These are phyloP conservation scores for Ictalurus punctatus DNA, from an alignment of 2,113 vertebrate genomes.

Conservation along the genomic window DNA sequence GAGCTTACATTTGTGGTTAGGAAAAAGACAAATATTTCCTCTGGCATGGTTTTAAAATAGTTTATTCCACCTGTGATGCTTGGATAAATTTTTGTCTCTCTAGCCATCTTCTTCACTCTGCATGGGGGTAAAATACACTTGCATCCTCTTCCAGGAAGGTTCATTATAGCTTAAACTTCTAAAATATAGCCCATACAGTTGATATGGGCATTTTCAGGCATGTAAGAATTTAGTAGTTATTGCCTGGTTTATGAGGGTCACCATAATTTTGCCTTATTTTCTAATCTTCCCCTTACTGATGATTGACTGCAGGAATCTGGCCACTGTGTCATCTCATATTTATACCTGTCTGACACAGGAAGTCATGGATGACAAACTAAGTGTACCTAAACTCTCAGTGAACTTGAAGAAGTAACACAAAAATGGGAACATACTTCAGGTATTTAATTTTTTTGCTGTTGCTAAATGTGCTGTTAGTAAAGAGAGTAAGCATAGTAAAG, in stretches of 20 bases:
- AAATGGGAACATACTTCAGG: not conserved
- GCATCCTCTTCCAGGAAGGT: not conserved
- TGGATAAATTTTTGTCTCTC: not conserved
- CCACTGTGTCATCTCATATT: not conserved
- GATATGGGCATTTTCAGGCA: not conserved
- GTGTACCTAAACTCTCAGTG: not conserved
- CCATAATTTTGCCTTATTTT: not conserved
- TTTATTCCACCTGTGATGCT: not conserved
- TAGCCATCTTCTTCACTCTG: not conserved
- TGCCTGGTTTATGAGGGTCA: not conserved
- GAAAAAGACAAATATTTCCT: not conserved
- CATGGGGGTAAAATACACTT: not conserved
- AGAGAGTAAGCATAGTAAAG: not conserved
- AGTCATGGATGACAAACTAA: not conserved
- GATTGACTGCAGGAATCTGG: not conserved
- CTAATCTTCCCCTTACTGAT: not conserved
- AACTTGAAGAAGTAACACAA: not conserved
- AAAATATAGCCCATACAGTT: not conserved
- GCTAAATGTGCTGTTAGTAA: not conserved
- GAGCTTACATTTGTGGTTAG: not conserved
- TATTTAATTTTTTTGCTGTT: no score
- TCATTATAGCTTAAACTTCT: not conserved
- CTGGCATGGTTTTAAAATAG: not conserved
- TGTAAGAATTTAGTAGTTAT: not conserved
- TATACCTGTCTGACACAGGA: not conserved